Evolutionary conservation across 2,113 vertebrate genomes (phyloP).

Genomic region (Neopipo cinnamomea): DNA sequence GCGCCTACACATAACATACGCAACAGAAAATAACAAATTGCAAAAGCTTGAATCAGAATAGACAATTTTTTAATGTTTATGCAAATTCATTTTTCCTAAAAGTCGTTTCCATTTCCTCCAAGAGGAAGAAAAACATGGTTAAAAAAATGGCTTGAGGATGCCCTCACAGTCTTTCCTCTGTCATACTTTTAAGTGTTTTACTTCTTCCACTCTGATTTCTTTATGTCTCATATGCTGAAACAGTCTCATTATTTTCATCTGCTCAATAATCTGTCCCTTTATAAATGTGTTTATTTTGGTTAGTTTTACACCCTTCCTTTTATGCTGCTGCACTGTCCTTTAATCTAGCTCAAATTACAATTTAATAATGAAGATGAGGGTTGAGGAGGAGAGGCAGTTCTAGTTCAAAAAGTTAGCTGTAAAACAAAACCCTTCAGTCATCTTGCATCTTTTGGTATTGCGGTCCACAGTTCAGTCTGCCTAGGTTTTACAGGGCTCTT

Average conservation of each 20-base stretch:
- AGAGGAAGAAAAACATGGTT: neutral
- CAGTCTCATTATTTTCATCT: neutral
- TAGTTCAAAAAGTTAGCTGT: slow-evolving; percentile 3
- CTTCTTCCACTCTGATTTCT: neutral
- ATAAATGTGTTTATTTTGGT: slow-evolving; percentile 41
- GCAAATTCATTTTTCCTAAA: neutral
- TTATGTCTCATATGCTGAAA: neutral
- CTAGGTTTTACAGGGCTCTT: neutral
- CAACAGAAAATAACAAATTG: neutral
- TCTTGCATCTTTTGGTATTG: neutral
- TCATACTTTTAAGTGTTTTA: neutral
- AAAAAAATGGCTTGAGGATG: neutral
- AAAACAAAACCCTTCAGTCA: neutral
- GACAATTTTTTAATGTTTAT: neutral
- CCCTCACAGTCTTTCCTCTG: neutral
- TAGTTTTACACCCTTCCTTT: slow-evolving; percentile 6
- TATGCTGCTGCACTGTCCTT: slow-evolving; percentile 19
- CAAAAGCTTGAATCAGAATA: neutral
- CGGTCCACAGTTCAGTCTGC: neutral
- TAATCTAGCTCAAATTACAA: slow-evolving; percentile 31
- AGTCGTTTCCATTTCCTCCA: neutral
- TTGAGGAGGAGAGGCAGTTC: neutral
- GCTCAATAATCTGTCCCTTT: neutral
- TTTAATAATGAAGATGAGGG: slow-evolving; percentile 23
- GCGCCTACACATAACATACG: neutral